These are phyloP conservation scores for Heliconius himera DNA, from an alignment of 1,140 invertebrate species.

Conservation along the genomic window DNA sequence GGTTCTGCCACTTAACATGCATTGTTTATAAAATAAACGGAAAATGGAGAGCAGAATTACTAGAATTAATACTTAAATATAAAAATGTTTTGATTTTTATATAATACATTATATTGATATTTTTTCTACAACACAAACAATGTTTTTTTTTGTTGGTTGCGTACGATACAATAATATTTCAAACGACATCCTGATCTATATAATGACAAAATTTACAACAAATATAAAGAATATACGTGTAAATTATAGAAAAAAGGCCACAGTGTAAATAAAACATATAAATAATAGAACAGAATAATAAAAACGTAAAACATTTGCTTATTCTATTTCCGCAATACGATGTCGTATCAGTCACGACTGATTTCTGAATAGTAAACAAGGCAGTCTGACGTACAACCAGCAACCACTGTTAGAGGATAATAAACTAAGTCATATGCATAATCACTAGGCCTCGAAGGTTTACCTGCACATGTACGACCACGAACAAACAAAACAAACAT, in stretches of 20 bases:
- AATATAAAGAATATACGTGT: no score
- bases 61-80: no score
- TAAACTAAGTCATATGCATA: slow-evolving; percentile 14
- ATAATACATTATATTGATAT: background rate
- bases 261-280: background rate
- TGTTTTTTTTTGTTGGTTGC: background rate
- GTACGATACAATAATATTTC: background rate
- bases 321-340: background rate
- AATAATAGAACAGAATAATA: background rate
- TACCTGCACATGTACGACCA: background rate
- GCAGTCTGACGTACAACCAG: background rate
- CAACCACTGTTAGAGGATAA: slow-evolving; percentile 19
- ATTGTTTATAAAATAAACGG: no score
- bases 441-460: slow-evolving; percentile 1
- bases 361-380: slow-evolving; percentile 19
- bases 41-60: no score
- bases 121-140: background rate
- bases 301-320: background rate
- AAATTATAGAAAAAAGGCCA: no score
- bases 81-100: background rate
- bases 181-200: background rate
- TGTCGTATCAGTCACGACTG: background rate
- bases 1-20: no score
- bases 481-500: background rate
- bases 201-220: no score